Conservation (phyloP, 2,888 invertebrate species). For the Lochmaea crataegi region DNA sequence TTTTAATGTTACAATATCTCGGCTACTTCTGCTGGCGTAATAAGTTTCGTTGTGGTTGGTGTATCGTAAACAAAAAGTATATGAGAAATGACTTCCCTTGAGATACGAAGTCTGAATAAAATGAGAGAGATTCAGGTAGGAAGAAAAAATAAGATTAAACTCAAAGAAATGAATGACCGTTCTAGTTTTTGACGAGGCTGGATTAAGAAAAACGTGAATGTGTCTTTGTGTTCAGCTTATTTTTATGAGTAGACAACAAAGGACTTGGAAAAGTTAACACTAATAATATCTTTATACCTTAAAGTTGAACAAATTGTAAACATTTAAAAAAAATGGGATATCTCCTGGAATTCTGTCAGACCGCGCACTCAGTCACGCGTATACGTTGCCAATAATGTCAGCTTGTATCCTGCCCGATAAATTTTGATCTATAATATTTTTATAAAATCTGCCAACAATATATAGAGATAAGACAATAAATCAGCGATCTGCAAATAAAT, state of each 20-base stretch:
- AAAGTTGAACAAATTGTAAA: no score
- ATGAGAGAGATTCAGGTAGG: slow-evolving; percentile 11
- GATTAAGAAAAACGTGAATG: background rate
- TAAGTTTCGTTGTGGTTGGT: slow-evolving; percentile 12
- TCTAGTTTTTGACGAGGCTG: slow-evolving; percentile 4
- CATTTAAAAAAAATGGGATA: no score
- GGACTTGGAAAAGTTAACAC: background rate
- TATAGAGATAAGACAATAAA: no score
- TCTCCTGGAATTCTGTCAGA: no score
- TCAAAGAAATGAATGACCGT: slow-evolving; percentile 1
- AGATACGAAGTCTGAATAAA: background rate
- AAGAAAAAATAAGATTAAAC: slow-evolving; percentile 16
- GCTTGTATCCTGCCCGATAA: no score
- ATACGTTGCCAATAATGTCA: no score
- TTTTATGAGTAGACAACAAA: background rate
- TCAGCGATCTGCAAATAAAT: no score
- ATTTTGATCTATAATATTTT: no score
- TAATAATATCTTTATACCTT: no score
- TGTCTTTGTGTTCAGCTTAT: background rate
- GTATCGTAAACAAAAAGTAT: slow-evolving; percentile 10
- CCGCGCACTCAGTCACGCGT: no score
- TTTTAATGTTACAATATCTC: slow-evolving; percentile 31
- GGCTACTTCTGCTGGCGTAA: slow-evolving; percentile 13
- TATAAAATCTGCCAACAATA: no score
- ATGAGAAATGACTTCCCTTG: slow-evolving; percentile 12